phyloP scores from a whole-genome alignment of 2,797 vertebrate genomes.

The Rachycentron canadum region DNA sequence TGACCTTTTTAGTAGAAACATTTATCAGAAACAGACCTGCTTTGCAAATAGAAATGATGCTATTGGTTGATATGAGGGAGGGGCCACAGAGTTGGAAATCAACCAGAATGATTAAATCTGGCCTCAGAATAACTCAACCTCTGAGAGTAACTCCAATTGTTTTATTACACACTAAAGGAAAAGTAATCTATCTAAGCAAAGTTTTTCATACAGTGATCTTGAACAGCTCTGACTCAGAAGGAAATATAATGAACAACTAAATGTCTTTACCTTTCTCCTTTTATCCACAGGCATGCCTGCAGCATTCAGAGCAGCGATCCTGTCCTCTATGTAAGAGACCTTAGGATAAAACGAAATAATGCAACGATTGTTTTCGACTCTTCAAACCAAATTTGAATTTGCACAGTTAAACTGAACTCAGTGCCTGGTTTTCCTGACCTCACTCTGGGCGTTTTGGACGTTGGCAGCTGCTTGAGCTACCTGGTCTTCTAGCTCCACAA shows the following conservation, averaged over 20 bases:
- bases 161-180: background rate
- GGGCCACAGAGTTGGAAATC: background rate
- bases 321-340: slow-evolving; percentile 91
- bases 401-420: background rate
- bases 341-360: slow-evolving; percentile 70
- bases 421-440: slow-evolving; percentile 71
- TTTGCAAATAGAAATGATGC: background rate
- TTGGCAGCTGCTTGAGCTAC: slow-evolving; percentile 86
- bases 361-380: background rate
- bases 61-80: background rate
- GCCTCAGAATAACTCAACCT: background rate
- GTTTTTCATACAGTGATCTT: background rate
- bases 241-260: background rate
- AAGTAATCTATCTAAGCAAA: background rate
- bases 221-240: background rate
- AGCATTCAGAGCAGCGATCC: slow-evolving; percentile 90
- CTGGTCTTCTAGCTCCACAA: slow-evolving; percentile 89
- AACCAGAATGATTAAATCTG: background rate
- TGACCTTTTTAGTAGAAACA: slow-evolving; percentile 2
- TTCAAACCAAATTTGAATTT: background rate
- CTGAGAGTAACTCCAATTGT: background rate
- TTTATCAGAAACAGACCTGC: slow-evolving; percentile 19
- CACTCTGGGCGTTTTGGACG: slow-evolving; percentile 87
- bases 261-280: slow-evolving; percentile 62
- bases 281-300: slow-evolving; percentile 84